Percentiles rank a stretch among this genome's conserved stretches.
phyloP scores from a whole-genome alignment of 2,113 vertebrate genomes.

The Cynopterus brachyotis region DNA sequence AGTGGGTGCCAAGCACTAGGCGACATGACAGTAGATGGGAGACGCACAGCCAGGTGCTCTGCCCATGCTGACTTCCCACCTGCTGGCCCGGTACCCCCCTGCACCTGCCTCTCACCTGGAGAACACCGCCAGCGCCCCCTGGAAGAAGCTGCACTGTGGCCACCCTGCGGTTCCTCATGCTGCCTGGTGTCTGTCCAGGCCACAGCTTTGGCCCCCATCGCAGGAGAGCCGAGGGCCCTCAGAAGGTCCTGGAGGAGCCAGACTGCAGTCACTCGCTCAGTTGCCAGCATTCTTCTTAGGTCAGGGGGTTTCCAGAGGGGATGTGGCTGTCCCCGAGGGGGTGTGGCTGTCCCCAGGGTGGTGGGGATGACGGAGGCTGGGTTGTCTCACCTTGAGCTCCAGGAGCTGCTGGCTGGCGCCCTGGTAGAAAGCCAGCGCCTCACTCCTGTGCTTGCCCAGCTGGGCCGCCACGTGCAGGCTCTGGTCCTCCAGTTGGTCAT shows the following conservation, averaged over 20 bases:
- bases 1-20: not conserved
- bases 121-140: not conserved
- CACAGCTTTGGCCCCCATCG: not conserved
- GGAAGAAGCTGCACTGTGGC: not conserved
- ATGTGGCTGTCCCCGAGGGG: no score
- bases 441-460: slow-evolving; percentile 89
- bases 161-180: not conserved
- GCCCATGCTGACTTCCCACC: not conserved
- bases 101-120: slow-evolving; percentile 73
- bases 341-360: rapidly evolving
- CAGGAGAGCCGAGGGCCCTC: slow-evolving; percentile 81
- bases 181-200: not conserved
- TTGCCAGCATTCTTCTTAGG: not conserved
- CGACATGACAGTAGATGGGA: not conserved
- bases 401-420: slow-evolving; percentile 87
- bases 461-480: slow-evolving; percentile 92
- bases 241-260: slow-evolving; percentile 84
- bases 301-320: no score
- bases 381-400: slow-evolving; percentile 82
- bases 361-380: rapidly evolving
- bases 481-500: slow-evolving; percentile 96
- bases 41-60: not conserved
- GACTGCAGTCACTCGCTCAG: not conserved
- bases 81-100: no score
- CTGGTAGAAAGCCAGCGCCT: slow-evolving; percentile 88